Conservation (phyloP, 2,797 vertebrate genomes). For the Coregonus suidteri region DNA sequence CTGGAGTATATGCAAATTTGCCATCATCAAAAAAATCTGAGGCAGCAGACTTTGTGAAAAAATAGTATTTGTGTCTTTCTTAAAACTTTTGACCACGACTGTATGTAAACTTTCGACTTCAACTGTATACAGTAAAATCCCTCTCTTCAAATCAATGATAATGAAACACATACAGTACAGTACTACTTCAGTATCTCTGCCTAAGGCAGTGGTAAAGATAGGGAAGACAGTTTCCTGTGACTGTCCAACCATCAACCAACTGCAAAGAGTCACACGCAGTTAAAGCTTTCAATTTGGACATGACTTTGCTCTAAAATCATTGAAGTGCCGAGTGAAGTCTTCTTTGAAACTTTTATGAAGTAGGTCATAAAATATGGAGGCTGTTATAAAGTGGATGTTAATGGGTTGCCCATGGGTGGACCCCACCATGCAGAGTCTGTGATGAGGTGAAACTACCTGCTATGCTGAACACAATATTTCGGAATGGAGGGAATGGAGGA, state of each 20-base stretch:
- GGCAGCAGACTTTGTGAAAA: no score
- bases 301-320: constrained; percentile 53
- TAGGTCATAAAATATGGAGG: constrained; percentile 59
- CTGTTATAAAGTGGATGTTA: constrained; percentile 62
- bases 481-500: no score
- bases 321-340: constrained; percentile 12
- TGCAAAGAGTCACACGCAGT: constrained; percentile 9
- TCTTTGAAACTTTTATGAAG: constrained; percentile 63
- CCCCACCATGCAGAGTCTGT: constrained; percentile 6
- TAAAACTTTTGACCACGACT: no score
- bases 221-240: not conserved
- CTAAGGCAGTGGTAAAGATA: constrained; percentile 14
- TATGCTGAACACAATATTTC: no score
- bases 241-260: not conserved
- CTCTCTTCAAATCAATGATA: not conserved
- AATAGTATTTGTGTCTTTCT: no score
- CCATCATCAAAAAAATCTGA: no score
- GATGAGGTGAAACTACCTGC: no score
- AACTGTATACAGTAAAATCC: not conserved
- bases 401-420: constrained; percentile 58
- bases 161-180: not conserved
- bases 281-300: constrained; percentile 46
- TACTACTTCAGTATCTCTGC: constrained; percentile 6
- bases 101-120: no score
- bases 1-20: no score